Conservation (phyloP, 2,113 vertebrate genomes). For the Rhynchomys soricoides region DNA sequence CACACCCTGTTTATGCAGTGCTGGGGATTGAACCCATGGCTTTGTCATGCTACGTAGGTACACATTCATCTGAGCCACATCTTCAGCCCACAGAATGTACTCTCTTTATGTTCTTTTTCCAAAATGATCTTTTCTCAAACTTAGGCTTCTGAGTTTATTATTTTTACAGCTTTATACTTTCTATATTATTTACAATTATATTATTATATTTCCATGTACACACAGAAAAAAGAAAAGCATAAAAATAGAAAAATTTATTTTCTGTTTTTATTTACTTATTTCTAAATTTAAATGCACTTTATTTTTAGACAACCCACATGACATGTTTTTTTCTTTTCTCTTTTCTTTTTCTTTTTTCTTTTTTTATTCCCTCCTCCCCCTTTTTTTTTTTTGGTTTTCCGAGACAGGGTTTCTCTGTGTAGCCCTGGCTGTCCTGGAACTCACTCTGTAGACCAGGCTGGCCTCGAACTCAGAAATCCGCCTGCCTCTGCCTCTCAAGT, state of each 20-base stretch:
- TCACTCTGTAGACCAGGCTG: too few relatives aligned
- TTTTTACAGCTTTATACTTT: neutral
- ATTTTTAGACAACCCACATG: constrained; percentile 90
- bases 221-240: neutral
- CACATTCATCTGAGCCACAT: neutral
- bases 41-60: neutral
- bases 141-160: neutral
- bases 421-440: too few relatives aligned
- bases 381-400: too few relatives aligned
- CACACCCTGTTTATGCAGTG: neutral
- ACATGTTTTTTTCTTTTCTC: constrained; percentile 87
- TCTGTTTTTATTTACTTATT: too few relatives aligned
- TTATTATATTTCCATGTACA: neutral
- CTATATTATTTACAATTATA: neutral
- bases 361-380: too few relatives aligned
- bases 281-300: constrained; percentile 90
- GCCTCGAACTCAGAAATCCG: too few relatives aligned
- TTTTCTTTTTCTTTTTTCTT: too few relatives aligned
- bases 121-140: neutral
- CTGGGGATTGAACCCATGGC: neutral
- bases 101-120: neutral
- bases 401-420: too few relatives aligned
- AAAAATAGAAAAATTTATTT: neutral
- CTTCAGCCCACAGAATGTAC: neutral
- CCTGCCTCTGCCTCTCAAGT: too few relatives aligned